These are phyloP conservation scores for Lepidocolaptes lacrymiger DNA, from an alignment of 2,797 vertebrate species.

Conservation along the genomic window DNA sequence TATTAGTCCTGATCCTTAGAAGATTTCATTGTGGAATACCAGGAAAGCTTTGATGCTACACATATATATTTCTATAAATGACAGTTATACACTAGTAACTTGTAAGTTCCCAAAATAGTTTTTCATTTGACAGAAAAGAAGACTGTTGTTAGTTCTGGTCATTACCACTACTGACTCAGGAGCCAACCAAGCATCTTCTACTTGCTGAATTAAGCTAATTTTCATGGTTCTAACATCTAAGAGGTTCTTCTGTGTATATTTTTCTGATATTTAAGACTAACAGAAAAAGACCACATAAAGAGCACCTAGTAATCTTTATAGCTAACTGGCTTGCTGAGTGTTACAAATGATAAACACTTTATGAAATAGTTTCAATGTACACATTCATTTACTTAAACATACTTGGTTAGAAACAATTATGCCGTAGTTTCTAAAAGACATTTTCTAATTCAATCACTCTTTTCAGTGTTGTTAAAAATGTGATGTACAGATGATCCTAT, in stretches of 20 bases:
- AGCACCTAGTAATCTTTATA: not conserved
- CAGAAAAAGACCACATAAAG: rapidly evolving
- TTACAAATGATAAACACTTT: not conserved
- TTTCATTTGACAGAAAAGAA: not conserved
- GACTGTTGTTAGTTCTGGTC: not conserved
- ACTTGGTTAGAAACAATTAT: rapidly evolving
- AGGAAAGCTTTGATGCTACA: not conserved
- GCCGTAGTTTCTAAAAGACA: not conserved
- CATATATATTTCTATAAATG: not conserved
- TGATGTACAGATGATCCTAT: not conserved
- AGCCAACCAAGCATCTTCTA: not conserved
- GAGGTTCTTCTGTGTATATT: not conserved
- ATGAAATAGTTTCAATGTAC: not conserved
- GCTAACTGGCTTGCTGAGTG: not conserved
- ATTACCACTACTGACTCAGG: not conserved
- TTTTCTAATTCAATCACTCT: not conserved
- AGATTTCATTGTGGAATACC: not conserved
- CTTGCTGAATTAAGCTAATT: not conserved
- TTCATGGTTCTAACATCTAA: not conserved
- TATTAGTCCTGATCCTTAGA: not conserved
- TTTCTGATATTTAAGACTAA: not conserved
- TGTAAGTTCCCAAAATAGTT: not conserved
- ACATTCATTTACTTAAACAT: not conserved
- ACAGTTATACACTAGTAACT: not conserved
- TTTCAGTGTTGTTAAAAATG: not conserved